Percentiles rank a stretch among this genome's conserved stretches.
Evolutionary conservation across 2,113 vertebrate genomes (phyloP).

Genomic region (Cololabis saira): DNA sequence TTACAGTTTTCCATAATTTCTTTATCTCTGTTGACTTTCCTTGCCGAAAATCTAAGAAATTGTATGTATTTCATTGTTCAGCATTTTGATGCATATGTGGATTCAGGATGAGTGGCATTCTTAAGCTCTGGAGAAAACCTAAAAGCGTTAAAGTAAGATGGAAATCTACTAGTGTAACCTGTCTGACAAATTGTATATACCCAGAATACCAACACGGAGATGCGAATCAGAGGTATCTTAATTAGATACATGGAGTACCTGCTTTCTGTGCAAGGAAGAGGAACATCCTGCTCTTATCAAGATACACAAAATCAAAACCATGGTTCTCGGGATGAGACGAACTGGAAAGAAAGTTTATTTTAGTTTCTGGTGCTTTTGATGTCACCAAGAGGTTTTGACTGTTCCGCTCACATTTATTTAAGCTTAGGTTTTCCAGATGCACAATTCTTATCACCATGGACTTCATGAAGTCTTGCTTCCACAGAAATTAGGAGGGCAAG

Average conservation of each 20-base stretch:
- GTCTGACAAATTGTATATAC: slow-evolving; percentile 21
- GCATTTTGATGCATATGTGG: slow-evolving; percentile 31
- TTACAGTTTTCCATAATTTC: slow-evolving; percentile 28
- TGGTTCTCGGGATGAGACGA: not conserved
- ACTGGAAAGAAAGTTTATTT: too few species aligned
- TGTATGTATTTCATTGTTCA: not conserved
- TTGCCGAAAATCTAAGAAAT: too few species aligned
- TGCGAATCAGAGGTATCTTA: not conserved
- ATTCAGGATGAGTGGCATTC: slow-evolving; percentile 21
- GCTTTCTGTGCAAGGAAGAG: not conserved
- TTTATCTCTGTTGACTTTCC: slow-evolving; percentile 13
- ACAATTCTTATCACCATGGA: too few species aligned
- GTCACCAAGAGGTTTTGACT: not conserved
- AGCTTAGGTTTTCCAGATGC: too few species aligned
- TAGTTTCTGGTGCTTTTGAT: too few species aligned
- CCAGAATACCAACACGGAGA: slow-evolving; percentile 22
- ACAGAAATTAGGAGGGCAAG: too few species aligned
- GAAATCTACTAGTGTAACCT: slow-evolving; percentile 26
- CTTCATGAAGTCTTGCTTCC: too few species aligned
- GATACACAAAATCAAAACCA: not conserved
- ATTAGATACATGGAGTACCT: slow-evolving; percentile 7
- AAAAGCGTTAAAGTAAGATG: slow-evolving; percentile 36
- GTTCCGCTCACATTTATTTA: not conserved
- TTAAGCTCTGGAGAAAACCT: slow-evolving; percentile 35
- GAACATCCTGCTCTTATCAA: slow-evolving; percentile 6